A percentile compares a stretch with the other conserved stretches of the same genome.
Conservation (phyloP, 2,113 vertebrate species). For the Oplegnathus fasciatus region DNA sequence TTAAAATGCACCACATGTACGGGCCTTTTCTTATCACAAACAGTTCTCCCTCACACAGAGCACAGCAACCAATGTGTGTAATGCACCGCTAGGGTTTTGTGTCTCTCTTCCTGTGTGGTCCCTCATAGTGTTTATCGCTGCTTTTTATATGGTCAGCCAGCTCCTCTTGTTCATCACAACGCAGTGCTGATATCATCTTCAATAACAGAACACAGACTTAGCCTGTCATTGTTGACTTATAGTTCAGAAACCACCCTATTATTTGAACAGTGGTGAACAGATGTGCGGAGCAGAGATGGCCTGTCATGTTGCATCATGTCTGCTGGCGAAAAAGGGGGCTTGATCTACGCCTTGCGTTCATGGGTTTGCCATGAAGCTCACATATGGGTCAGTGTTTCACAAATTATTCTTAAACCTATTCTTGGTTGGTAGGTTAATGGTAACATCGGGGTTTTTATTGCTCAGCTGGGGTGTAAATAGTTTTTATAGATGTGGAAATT, state of each 20-base stretch:
- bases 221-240: conserved; percentile 77
- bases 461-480: not conserved
- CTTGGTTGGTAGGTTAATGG: not conserved
- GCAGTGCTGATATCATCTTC: conserved; percentile 82
- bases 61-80: conserved; percentile 45
- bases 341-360: conserved; percentile 44
- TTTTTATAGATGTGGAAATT: conserved; percentile 14
- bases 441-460: conserved; percentile 19
- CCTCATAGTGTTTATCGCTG: conserved; percentile 52
- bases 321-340: conserved; percentile 31
- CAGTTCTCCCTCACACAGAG: conserved; percentile 47
- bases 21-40: conserved; percentile 60
- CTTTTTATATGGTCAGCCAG: conserved; percentile 70
- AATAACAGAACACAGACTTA: conserved; percentile 76
- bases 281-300: conserved; percentile 68
- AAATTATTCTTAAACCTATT: conserved; percentile 28
- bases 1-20: conserved; percentile 61
- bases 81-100: conserved; percentile 53
- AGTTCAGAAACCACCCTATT: conserved; percentile 57
- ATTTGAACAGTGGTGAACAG: conserved; percentile 74
- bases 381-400: conserved; percentile 35
- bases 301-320: conserved; percentile 63
- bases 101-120: conserved; percentile 44
- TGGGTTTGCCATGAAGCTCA: conserved; percentile 35
- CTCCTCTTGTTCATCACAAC: conserved; percentile 73